Conservation (phyloP, 2,888 invertebrate species). For the Empis stercorea region DNA sequence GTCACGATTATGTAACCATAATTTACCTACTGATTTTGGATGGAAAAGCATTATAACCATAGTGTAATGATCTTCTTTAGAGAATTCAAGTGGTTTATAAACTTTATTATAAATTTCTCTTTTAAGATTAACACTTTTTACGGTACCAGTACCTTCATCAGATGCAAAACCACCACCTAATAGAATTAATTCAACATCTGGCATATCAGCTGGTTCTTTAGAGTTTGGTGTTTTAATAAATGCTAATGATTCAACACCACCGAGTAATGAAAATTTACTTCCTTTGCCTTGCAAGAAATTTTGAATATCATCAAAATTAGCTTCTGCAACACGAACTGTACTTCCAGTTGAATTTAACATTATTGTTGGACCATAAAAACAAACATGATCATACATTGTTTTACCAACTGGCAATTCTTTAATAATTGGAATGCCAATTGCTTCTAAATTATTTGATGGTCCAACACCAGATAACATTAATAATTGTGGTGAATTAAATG, state of each 20-base stretch:
- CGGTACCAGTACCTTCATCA: constrained; percentile 43
- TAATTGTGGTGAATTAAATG: constrained; percentile 79
- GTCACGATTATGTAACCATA: constrained; percentile 52
- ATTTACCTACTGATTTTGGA: constrained; percentile 57
- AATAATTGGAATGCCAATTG: constrained; percentile 44
- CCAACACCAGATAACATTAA: constrained; percentile 74
- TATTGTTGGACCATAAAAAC: constrained; percentile 34
- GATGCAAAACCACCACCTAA: constrained; percentile 49
- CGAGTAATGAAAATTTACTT: constrained; percentile 19
- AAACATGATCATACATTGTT: constrained; percentile 45
- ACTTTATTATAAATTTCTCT: constrained; percentile 43
- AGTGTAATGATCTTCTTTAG: constrained; percentile 42
- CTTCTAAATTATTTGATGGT: constrained; percentile 40
- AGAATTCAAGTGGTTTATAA: constrained; percentile 42
- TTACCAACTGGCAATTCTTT: constrained; percentile 54
- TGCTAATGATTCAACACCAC: constrained; percentile 53
- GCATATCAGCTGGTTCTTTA: constrained; percentile 44
- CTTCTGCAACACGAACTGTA: constrained; percentile 14
- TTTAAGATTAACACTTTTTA: constrained; percentile 43
- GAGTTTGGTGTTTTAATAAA: constrained; percentile 48
- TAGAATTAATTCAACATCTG: constrained; percentile 53
- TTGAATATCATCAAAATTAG: constrained; percentile 15
- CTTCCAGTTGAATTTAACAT: constrained; percentile 28
- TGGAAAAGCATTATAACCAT: constrained; percentile 57
- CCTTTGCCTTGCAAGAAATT: constrained; percentile 17